Evolutionary conservation across 2,113 vertebrate species (phyloP).

Genomic region (Labeo catla): DNA sequence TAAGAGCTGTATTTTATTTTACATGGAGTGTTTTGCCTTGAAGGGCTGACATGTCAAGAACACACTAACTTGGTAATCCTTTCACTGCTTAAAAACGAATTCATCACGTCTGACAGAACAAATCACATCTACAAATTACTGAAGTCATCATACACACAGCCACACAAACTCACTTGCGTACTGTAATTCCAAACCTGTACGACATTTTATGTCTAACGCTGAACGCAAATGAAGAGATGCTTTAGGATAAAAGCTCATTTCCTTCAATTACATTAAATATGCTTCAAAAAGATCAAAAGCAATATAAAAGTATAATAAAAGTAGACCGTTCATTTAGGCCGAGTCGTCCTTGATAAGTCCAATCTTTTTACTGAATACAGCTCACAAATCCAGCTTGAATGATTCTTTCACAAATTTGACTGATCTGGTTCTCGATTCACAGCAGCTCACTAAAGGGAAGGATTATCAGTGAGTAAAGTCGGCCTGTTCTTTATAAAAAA

Average conservation of each 20-base stretch:
- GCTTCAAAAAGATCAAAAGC: background rate
- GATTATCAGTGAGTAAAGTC: background rate
- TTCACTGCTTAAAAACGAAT: background rate
- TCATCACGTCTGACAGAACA: background rate
- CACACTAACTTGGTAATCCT: background rate
- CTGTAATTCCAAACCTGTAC: background rate
- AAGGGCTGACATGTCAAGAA: background rate
- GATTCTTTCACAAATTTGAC: background rate
- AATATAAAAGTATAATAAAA: background rate
- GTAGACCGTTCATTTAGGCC: background rate
- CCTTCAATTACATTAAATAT: background rate
- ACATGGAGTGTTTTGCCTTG: too few relatives aligned
- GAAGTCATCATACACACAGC: background rate
- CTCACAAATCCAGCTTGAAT: background rate
- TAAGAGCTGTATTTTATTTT: background rate
- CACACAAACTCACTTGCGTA: background rate
- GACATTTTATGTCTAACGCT: background rate
- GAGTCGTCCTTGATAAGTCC: conserved; percentile 4
- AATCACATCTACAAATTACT: background rate
- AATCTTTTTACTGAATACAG: background rate
- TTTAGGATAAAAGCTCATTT: background rate
- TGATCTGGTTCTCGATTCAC: background rate
- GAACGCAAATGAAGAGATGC: background rate
- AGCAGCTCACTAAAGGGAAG: background rate
- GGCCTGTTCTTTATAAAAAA: background rate